Evolutionary conservation across 2,888 invertebrate species (phyloP).

Genomic region (Syritta pipiens): DNA sequence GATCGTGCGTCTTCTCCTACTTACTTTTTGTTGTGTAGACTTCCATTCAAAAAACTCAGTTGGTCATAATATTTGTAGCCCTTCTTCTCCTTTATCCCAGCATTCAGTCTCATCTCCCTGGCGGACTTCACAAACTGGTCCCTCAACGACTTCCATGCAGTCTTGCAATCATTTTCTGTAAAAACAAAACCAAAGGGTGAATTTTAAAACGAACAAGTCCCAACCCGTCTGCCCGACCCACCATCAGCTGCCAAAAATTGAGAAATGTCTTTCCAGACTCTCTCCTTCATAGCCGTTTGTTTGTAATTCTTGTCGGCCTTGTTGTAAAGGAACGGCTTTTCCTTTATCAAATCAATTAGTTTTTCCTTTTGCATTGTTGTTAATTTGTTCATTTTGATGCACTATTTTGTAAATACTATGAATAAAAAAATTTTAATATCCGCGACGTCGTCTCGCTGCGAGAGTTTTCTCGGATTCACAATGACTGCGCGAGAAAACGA

Average conservation of each 20-base stretch:
- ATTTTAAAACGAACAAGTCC: background rate
- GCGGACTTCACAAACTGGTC: conserved; percentile 29
- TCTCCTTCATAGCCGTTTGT: conserved; percentile 3
- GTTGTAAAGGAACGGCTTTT: conserved; percentile 4
- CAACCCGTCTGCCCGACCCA: conserved; percentile 6
- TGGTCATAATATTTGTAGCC: conserved; percentile 25
- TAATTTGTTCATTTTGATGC: conserved; percentile 45
- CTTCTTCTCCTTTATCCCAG: background rate
- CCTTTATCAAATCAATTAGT: conserved; percentile 11
- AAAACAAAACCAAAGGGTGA: background rate
- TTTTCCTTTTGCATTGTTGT: conserved; percentile 3
- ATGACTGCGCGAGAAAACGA: background rate
- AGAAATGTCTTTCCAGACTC: conserved; percentile 18
- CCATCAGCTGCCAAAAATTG: conserved; percentile 5
- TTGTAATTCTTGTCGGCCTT: conserved; percentile 21
- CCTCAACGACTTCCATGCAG: conserved; percentile 36
- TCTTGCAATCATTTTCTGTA: conserved; percentile 30
- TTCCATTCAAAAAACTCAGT: conserved; percentile 23
- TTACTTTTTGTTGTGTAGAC: conserved; percentile 2
- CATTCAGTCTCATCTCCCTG: background rate
- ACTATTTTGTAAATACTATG: background rate
- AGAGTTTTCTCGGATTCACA: background rate
- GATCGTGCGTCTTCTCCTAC: background rate
- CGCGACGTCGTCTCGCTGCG: background rate
- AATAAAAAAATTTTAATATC: conserved; percentile 6